Base-by-base conservation (phyloP, 2,888 invertebrate species). In the Masnerella sp. region DNA sequence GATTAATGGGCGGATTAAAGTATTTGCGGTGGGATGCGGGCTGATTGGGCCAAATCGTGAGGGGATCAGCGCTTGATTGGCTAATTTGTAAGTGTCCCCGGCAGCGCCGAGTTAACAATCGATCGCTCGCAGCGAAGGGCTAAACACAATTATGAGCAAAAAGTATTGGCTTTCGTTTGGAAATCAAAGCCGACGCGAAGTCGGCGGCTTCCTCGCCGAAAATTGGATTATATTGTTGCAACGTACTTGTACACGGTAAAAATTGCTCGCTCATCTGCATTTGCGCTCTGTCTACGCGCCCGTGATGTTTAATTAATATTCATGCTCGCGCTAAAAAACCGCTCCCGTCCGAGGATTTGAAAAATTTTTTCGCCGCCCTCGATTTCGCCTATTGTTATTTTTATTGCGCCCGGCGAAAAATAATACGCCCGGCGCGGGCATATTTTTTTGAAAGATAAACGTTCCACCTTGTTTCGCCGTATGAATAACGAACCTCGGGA, bases 1-100 rank as follows among this genome's bases (percentile, higher is more conserved):
- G 86, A 87, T 87, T 87, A 87, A 87, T 87, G 84, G 86, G 82
- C 75, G 86, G 87, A 87, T 87, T 87, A 87, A 87, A 86, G 86
- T 86, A 86, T 87, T 86, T 86, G 85, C 78, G 80, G 79, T 70
- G 77, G 82, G 82, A 85, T 85, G 81, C 84, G 84, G 84, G 83
- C 82, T 81, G 84, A 85, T 85, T 83, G 83, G 84, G 81, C 79
- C 80, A 82, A 83, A 84, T 84, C 83, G 82, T 78, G 81, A 79
- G 77, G 83, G 85, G 87, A 86, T 86, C 85, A 85, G 85, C 79
- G 83, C 86, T 86, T 87, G 87, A 87, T 87, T 87, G 87, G 86
- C 87, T 87, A 86, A 87, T 87, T 87, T 87, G 87, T 87, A 87
- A 87, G 86, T 87, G 85, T 87, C 87, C 80, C 78, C 78, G 77